phyloP scores from a whole-genome alignment of 2,113 vertebrate species.

The Ondatra zibethicus region DNA sequence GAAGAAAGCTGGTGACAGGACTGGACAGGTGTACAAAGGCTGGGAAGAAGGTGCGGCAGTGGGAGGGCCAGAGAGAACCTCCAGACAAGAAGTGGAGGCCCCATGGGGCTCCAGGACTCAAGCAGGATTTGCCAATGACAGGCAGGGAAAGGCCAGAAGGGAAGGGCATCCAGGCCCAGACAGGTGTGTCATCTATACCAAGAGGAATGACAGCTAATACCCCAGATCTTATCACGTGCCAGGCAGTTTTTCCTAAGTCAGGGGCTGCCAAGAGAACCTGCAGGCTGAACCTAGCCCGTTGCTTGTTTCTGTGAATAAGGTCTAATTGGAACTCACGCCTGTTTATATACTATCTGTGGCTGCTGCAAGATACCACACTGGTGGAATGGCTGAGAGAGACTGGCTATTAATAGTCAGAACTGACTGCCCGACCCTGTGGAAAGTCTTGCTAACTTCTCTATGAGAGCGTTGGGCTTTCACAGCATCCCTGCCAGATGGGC shows the following conservation, averaged over 20 bases:
- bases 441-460: background rate
- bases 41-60: background rate
- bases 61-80: background rate
- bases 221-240: background rate
- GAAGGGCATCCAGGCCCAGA: background rate
- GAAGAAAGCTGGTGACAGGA: background rate
- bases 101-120: background rate
- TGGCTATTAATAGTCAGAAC: background rate
- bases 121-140: background rate
- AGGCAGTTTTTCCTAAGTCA: background rate
- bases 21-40: background rate
- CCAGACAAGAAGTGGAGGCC: background rate
- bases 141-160: background rate
- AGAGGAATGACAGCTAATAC: background rate
- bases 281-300: background rate
- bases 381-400: background rate
- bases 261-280: background rate
- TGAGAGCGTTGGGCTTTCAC: background rate
- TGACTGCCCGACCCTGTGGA: background rate
- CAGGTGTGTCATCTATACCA: background rate
- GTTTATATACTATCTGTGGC: background rate
- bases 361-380: background rate
- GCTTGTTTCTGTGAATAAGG: slow-evolving; percentile 1
- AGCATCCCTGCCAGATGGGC: background rate
- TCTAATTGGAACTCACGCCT: background rate